Evolutionary conservation across 2,797 vertebrate species (phyloP).

Genomic region (Labroides dimidiatus): DNA sequence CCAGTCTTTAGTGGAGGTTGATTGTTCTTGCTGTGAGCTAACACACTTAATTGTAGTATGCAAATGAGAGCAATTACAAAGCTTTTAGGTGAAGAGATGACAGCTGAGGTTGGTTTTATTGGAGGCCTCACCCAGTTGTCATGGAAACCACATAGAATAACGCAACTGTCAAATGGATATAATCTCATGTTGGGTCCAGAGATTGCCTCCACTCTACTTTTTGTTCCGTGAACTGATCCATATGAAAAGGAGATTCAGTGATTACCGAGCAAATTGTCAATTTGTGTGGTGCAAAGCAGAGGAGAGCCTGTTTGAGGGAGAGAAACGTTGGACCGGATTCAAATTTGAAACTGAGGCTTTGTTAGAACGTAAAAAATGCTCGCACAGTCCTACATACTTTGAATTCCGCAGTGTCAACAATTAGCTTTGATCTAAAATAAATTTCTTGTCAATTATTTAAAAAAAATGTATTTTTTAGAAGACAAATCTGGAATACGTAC

Average conservation of each 20-base stretch:
- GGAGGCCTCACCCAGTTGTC: slow-evolving; percentile 97
- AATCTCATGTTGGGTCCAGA: slow-evolving; percentile 76
- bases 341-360: slow-evolving; percentile 56
- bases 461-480: slow-evolving; percentile 2
- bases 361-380: slow-evolving; percentile 60
- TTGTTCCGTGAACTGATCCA: slow-evolving; percentile 50
- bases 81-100: slow-evolving; percentile 99
- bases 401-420: slow-evolving; percentile 54
- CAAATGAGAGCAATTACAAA: slow-evolving; percentile 99
- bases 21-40: slow-evolving; percentile 98
- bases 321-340: slow-evolving; percentile 61
- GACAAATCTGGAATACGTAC: slow-evolving; percentile 6
- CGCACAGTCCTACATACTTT: slow-evolving; percentile 35
- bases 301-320: slow-evolving; percentile 35
- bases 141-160: slow-evolving; percentile 96
- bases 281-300: slow-evolving; percentile 56
- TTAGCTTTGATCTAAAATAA: slow-evolving; percentile 34
- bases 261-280: slow-evolving; percentile 73
- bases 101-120: slow-evolving; percentile 99
- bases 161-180: slow-evolving; percentile 83
- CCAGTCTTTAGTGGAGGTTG: slow-evolving; percentile 91
- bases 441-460: slow-evolving; percentile 23
- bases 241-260: slow-evolving; percentile 65
- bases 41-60: slow-evolving; percentile 99
- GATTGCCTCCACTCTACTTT: slow-evolving; percentile 64